These are phyloP conservation scores for Rambutsinella grinnellia DNA, from an alignment of 2,888 invertebrate species.

Conservation along the genomic window DNA sequence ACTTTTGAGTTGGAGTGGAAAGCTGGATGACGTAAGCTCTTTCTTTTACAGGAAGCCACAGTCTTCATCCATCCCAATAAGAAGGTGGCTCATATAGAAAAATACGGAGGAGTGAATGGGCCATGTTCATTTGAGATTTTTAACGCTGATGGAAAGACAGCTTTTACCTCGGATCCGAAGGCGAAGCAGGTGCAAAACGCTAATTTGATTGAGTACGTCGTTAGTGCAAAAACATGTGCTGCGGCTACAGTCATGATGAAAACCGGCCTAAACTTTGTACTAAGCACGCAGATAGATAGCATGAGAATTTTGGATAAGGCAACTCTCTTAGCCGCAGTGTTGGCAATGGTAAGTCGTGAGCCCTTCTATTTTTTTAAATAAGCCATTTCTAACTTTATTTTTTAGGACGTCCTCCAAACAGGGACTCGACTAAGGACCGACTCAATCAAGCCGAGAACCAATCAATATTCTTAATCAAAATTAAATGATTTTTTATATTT, in stretches of 20 bases:
- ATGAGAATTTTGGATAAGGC: conserved; percentile 24
- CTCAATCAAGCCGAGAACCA: too few species aligned
- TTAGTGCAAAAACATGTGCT: conserved; percentile 13
- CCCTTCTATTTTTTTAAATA: not conserved
- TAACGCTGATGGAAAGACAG: conserved; percentile 11
- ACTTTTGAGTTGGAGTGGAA: not conserved
- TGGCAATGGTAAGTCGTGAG: conserved; percentile 38
- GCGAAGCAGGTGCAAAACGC: not conserved
- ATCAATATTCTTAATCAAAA: not conserved
- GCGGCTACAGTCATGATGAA: conserved; percentile 41
- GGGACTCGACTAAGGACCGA: too few species aligned
- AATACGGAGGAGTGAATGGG: conserved; percentile 38
- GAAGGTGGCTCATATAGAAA: conserved; percentile 25
- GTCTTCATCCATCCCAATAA: conserved; percentile 4
- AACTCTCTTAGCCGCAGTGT: conserved; percentile 29
- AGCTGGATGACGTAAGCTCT: not conserved
- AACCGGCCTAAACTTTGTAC: conserved; percentile 38
- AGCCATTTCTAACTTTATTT: too few species aligned
- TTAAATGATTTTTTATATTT: not conserved
- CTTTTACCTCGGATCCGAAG: conserved; percentile 28
- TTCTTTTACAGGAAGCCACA: conserved; percentile 22
- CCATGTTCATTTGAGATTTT: conserved; percentile 39
- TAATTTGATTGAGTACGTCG: conserved; percentile 2
- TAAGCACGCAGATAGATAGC: conserved; percentile 10
- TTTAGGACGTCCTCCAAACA: conserved; percentile 19